Base-by-base conservation (phyloP, 2,797 vertebrate species). In the Borostomias antarcticus region DNA sequence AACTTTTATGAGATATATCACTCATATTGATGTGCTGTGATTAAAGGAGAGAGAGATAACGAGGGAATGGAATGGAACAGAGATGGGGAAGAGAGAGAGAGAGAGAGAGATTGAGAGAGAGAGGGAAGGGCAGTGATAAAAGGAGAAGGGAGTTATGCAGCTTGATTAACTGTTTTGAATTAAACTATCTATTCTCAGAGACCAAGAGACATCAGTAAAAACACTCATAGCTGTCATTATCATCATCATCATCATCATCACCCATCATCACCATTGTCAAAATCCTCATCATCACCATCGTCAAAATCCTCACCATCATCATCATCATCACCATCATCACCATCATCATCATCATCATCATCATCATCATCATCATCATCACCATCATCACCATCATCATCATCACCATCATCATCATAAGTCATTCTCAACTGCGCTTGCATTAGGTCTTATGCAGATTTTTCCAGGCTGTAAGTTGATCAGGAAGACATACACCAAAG, bases 131-230 rank as follows among this genome's bases (percentile, higher is more conserved):
- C n/a, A n/a, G n/a, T n/a, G 60, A 77, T 79, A 48, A 81, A 88
- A 82, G 74, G 65, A 80, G 53, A 59, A 72, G 77, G 74, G 73
- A 68, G 60, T 58, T 69, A 70, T 64, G 72, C 77, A 60, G 64
- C 75, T 66, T 80, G 74, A 84, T 85, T 79, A 78, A 79, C 72
- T 74, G 72, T 74, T 81, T 69, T 70, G 70, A 82, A 82, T 77
- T 70, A 69, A 64, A 68, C 78, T 9, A 73, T 78, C 75, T 85
- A 73, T 79, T 85, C 77, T 70, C 68, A 74, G 70, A 80, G 32
- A 69, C 76, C 62, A 64, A 73, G 64, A 73, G 61, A 11, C 66
- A 65, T 78, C 78, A 73, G 61, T 64, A 28, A 77, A 86, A 80
- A 13, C 40, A 43, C 40, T 15, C n/a, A 43, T 6, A 17, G n/a